These are phyloP conservation scores for Mesochorus sp. DNA, from an alignment of 2,888 invertebrate genomes.

Conservation along the genomic window DNA sequence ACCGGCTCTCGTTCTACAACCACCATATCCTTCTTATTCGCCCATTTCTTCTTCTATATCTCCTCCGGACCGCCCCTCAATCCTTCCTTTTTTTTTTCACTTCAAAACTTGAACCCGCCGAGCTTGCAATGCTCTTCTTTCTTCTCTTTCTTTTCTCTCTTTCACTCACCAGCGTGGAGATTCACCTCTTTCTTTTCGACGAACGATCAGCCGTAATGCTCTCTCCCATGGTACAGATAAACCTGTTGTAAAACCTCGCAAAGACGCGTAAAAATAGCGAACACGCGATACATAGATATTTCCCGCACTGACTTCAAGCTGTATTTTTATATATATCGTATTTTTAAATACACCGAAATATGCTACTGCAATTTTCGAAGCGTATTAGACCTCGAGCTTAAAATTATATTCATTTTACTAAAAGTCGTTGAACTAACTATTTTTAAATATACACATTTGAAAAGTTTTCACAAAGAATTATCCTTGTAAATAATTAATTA, in stretches of 20 bases:
- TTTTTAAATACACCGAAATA: too few relatives aligned
- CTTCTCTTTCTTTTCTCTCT: neutral
- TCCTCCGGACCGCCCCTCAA: conserved; percentile 25
- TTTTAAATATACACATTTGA: too few relatives aligned
- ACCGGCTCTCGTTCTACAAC: conserved; percentile 30
- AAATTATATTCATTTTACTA: too few relatives aligned
- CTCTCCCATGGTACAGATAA: conserved; percentile 65
- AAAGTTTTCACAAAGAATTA: too few relatives aligned
- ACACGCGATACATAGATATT: conserved; percentile 57
- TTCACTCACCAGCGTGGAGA: conserved; percentile 6
- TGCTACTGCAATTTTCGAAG: too few relatives aligned
- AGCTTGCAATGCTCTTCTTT: conserved; percentile 24
- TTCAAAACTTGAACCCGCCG: neutral
- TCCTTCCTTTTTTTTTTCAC: conserved; percentile 43
- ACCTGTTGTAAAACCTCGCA: conserved; percentile 76
- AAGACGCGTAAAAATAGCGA: conserved; percentile 78
- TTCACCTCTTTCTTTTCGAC: conserved; percentile 65
- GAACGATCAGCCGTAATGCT: conserved; percentile 61
- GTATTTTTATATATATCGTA: conserved; percentile 33
- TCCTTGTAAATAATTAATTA: too few relatives aligned
- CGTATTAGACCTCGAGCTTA: too few relatives aligned
- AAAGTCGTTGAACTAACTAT: too few relatives aligned
- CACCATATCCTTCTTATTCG: conserved; percentile 32
- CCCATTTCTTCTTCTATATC: neutral
- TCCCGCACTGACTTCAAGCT: conserved; percentile 24